A percentile compares a stretch with the other conserved stretches of the same genome.
These are phyloP conservation scores for Drosophila carrolli DNA, from an alignment of 1,140 invertebrate genomes.

Conservation along the genomic window DNA sequence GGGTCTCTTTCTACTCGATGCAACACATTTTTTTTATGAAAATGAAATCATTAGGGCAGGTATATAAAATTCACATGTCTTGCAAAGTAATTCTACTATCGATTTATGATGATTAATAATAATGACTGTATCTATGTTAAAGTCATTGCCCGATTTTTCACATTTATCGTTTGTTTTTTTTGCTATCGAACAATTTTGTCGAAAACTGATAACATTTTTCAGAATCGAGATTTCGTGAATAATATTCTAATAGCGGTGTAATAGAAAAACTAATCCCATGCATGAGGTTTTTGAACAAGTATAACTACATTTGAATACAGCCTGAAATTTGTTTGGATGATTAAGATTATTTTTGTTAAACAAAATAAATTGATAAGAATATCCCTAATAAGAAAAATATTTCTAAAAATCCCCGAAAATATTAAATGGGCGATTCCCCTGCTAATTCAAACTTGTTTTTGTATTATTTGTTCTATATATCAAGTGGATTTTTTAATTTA, in stretches of 20 bases:
- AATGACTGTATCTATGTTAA: too few species aligned
- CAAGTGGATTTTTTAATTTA: neutral
- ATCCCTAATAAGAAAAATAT: neutral
- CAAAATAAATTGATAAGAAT: neutral
- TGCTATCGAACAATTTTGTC: too few species aligned
- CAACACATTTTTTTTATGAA: constrained; percentile 9
- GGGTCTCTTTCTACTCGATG: constrained; percentile 1
- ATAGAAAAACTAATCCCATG: too few species aligned
- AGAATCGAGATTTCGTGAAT: too few species aligned
- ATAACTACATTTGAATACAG: too few species aligned
- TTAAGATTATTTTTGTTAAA: neutral
- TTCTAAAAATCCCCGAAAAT: neutral
- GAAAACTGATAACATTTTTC: too few species aligned
- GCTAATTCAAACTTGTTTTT: neutral
- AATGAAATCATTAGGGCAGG: neutral
- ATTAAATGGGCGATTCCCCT: neutral
- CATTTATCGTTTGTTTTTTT: too few species aligned
- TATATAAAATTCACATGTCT: neutral
- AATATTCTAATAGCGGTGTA: too few species aligned
- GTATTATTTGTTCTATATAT: neutral
- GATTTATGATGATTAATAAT: too few species aligned
- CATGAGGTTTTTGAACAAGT: too few species aligned
- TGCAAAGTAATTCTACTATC: neutral
- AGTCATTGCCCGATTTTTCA: too few species aligned
- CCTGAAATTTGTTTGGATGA: too few species aligned